A percentile compares a stretch with the other conserved stretches of the same genome.
Conservation (phyloP, 2,797 vertebrate genomes). For the Cichlasoma orientale region DNA sequence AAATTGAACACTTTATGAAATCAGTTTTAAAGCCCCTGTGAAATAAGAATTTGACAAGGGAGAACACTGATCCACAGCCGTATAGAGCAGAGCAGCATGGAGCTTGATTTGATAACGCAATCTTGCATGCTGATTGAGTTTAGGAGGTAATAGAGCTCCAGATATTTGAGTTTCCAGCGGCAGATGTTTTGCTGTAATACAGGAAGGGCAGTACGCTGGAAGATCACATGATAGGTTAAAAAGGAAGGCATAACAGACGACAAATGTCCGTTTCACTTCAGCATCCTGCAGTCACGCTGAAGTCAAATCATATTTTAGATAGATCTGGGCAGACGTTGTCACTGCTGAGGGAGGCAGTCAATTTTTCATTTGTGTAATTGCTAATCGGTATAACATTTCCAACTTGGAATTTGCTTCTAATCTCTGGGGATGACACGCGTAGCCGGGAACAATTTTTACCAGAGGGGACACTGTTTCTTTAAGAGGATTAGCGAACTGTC, state of each 20-base stretch:
- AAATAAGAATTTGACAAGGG: constrained; percentile 63
- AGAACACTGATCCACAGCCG: constrained; percentile 46
- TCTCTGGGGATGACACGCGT: constrained; percentile 63
- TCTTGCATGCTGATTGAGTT: constrained; percentile 78
- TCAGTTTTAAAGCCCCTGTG: constrained; percentile 54
- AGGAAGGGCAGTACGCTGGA: constrained; percentile 51
- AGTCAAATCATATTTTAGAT: constrained; percentile 54
- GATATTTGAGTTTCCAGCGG: constrained; percentile 67
- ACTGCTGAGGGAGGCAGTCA: constrained; percentile 42
- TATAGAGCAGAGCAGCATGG: constrained; percentile 48
- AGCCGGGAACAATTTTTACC: constrained; percentile 75
- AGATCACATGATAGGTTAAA: constrained; percentile 65
- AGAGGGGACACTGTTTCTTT: constrained; percentile 82
- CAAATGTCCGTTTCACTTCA: constrained; percentile 52
- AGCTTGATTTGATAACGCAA: constrained; percentile 71
- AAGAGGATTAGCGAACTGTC: constrained; percentile 84
- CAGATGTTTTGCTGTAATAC: constrained; percentile 76
- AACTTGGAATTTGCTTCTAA: constrained; percentile 76
- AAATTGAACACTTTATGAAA: constrained; percentile 59
- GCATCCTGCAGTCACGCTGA: constrained; percentile 29
- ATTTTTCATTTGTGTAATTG: constrained; percentile 71
- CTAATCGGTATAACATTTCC: constrained; percentile 76
- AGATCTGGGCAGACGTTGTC: constrained; percentile 33
- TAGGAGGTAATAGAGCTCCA: constrained; percentile 66
- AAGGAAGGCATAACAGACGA: constrained; percentile 36